These are phyloP conservation scores for Pipra filicauda DNA, from an alignment of 2,113 vertebrate genomes.

Conservation along the genomic window DNA sequence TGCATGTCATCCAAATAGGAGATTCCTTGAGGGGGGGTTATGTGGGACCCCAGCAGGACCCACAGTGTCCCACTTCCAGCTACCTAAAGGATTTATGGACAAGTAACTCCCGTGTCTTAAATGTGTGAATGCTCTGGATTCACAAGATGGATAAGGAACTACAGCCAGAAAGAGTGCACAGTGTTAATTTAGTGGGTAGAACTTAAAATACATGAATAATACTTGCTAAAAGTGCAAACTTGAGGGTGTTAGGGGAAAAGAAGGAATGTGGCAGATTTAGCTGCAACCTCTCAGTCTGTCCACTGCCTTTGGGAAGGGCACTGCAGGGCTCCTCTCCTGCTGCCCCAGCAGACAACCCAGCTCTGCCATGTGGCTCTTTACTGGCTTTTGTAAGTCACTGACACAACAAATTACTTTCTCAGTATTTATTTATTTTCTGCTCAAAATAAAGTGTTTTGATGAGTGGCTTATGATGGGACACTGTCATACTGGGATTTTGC, in stretches of 20 bases:
- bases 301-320: not conserved
- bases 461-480: not conserved
- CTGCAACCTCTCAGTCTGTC: not conserved
- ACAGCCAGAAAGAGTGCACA: not conserved
- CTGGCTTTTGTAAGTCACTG: not conserved
- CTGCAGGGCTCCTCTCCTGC: not conserved
- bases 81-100: not conserved
- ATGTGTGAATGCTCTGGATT: not conserved
- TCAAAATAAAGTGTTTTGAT: not conserved
- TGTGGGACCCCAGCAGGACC: not conserved
- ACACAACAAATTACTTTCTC: not conserved
- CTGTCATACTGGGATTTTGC: conserved; percentile 3
- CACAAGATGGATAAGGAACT: not conserved
- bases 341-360: not conserved
- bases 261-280: not conserved
- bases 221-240: not conserved
- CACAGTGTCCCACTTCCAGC: not conserved
- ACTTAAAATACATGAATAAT: not conserved
- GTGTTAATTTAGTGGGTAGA: not conserved
- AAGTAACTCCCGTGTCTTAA: not conserved
- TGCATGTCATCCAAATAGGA: not conserved
- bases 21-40: not conserved
- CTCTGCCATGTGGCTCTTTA: not conserved
- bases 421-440: not conserved
- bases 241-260: not conserved